A percentile compares a stretch with the other conserved stretches of the same genome.
Conservation (phyloP, 1,140 invertebrate genomes). For the Drosophila lacteicornis region DNA sequence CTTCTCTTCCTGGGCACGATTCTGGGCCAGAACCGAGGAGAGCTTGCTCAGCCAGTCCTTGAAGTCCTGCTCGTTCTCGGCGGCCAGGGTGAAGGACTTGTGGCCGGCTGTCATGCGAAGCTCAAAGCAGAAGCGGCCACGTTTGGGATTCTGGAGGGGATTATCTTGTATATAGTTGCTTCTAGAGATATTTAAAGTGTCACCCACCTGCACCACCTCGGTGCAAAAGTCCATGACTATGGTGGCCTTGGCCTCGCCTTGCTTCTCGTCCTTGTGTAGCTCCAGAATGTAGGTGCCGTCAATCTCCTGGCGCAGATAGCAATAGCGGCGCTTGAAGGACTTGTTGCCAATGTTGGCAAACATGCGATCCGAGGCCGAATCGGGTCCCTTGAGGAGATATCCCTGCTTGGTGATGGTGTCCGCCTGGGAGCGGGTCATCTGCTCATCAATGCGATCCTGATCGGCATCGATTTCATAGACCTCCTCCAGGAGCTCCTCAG, state of each 20-base stretch:
- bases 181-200: not conserved
- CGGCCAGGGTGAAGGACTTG: constrained; percentile 93
- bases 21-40: constrained; percentile 90
- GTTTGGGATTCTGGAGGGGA: constrained; percentile 90
- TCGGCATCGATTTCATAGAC: constrained; percentile 95
- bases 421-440: constrained; percentile 87
- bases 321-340: constrained; percentile 96
- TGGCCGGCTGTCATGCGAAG: constrained; percentile 92
- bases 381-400: constrained; percentile 95
- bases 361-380: constrained; percentile 92
- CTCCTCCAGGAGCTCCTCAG: constrained; percentile 90
- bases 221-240: constrained; percentile 97
- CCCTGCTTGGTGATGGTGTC: constrained; percentile 94
- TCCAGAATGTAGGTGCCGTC: constrained; percentile 96
- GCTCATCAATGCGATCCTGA: constrained; percentile 92
- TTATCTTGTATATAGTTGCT: not conserved
- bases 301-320: constrained; percentile 94
- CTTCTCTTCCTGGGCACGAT: constrained; percentile 90
- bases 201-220: constrained; percentile 91
- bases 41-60: constrained; percentile 93
- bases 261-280: constrained; percentile 96
- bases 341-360: constrained; percentile 94
- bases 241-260: constrained; percentile 94
- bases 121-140: constrained; percentile 95
- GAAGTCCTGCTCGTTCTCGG: constrained; percentile 93